Evolutionary conservation across 2,888 invertebrate species (phyloP).

Genomic region (Corbicula japonica): DNA sequence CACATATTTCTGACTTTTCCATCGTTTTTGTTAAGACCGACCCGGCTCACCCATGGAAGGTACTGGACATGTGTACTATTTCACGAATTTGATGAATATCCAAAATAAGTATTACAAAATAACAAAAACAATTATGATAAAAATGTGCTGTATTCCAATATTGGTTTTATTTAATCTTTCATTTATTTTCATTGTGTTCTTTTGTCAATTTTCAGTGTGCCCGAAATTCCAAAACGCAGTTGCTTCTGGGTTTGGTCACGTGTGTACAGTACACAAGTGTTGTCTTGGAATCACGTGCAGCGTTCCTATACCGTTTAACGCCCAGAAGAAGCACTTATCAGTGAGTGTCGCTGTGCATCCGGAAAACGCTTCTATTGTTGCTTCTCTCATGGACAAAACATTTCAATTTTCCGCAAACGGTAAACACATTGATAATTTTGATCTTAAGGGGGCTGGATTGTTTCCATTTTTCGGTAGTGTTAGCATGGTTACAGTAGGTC

Average conservation of each 20-base stretch:
- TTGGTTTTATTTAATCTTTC: too few relatives aligned
- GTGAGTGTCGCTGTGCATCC: constrained; percentile 28
- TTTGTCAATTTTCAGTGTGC: constrained; percentile 59
- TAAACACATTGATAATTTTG: constrained; percentile 12
- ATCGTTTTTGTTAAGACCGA: too few relatives aligned
- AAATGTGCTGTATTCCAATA: too few relatives aligned
- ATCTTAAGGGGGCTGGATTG: too few relatives aligned
- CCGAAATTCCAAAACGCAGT: constrained; percentile 56
- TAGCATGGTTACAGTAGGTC: too few relatives aligned
- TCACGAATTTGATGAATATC: too few relatives aligned
- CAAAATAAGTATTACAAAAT: too few relatives aligned
- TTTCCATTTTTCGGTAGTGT: too few relatives aligned
- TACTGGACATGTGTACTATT: too few relatives aligned
- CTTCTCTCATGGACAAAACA: constrained; percentile 25
- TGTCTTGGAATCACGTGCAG: constrained; percentile 67
- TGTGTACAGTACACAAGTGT: constrained; percentile 65
- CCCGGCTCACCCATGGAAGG: too few relatives aligned
- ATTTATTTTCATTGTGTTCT: neutral
- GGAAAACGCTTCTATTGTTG: constrained; percentile 4
- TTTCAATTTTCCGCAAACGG: constrained; percentile 36
- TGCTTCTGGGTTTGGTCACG: constrained; percentile 59
- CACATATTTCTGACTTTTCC: too few relatives aligned
- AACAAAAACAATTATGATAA: too few relatives aligned
- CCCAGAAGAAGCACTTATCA: constrained; percentile 28
- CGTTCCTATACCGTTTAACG: constrained; percentile 42